Conservation (phyloP, 2,797 vertebrate species). For the Semotilus atromaculatus region DNA sequence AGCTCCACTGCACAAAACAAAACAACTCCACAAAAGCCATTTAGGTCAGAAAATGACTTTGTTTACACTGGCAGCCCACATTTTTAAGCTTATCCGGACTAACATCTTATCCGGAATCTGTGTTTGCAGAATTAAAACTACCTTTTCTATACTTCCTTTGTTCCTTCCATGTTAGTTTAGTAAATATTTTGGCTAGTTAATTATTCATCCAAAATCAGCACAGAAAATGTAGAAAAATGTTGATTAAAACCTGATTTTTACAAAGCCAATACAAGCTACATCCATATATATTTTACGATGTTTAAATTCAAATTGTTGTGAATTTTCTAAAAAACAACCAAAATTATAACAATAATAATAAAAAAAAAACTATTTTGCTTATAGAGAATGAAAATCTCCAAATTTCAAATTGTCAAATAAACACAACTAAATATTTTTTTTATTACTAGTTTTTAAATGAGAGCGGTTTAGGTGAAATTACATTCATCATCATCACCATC, state of each 20-base stretch:
- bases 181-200: neutral
- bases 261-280: neutral
- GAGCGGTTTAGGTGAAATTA: no score
- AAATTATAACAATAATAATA: neutral
- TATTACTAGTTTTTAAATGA: no score
- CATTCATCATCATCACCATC: neutral
- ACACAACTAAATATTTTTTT: no score
- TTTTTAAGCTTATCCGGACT: neutral
- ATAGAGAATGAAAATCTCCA: no score
- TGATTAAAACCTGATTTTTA: neutral
- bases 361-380: no score
- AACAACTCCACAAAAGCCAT: constrained; percentile 44
- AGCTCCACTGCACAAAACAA: neutral
- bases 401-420: no score
- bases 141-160: neutral
- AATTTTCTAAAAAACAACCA: neutral
- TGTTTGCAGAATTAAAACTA: neutral
- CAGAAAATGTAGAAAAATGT: neutral
- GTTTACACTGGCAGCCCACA: neutral
- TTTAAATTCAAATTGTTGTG: neutral
- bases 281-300: neutral
- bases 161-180: neutral
- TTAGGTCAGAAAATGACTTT: neutral
- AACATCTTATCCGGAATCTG: neutral
- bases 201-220: neutral